Evolutionary conservation across 2,888 invertebrate species (phyloP), one percentile per base, ranked within the genome.

Genomic region (Lepidocyrtinus sp.): DNA sequence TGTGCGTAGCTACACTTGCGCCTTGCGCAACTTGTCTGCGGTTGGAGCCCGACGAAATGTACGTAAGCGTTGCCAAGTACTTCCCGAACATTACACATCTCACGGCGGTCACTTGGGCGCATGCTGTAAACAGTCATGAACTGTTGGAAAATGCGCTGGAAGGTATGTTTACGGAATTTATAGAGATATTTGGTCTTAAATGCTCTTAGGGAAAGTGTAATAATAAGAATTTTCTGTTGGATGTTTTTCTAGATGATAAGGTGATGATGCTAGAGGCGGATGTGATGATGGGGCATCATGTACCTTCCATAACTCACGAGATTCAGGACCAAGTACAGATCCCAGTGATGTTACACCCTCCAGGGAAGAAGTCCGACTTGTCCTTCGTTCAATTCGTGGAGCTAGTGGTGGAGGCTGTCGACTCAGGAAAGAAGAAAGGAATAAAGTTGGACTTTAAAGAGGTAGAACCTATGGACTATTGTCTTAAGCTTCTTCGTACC

Each of bases 291-390:
- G 95, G 95, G 15, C 86, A 1, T 88, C 88, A 0, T 88, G 88
- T 5, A 9, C 46, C 1, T 50, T 45, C 2, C 7, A 26, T 27
- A 22, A 26, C 2, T n/a, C 3, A 1, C 5, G n/a, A 5, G n/a
- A 27, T 15, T 25, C 2, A 36, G 1, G 90, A 90, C 1, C 89
- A 90, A 12, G 87, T 91, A 9, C n/a, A n/a, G n/a, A 87, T 90
- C 7, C 96, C 96, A 0, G 91, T 97, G 59, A 96, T 97, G 96
- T 96, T 93, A 0, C 96, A 96, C 89, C 95, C 96, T 0, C 96
- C 96, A 0, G 89, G 89, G 0, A 91, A 88, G 1, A 90, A 89
- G 15, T 95, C 96, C 0, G 94, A 96, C 89, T 90, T 97, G 46
- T 92, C 94, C 0, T 90, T 97, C 21, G 90, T 92, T 0, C 91